Conservation (phyloP, 2,888 invertebrate species). For the Caenorhabditis sp. region DNA sequence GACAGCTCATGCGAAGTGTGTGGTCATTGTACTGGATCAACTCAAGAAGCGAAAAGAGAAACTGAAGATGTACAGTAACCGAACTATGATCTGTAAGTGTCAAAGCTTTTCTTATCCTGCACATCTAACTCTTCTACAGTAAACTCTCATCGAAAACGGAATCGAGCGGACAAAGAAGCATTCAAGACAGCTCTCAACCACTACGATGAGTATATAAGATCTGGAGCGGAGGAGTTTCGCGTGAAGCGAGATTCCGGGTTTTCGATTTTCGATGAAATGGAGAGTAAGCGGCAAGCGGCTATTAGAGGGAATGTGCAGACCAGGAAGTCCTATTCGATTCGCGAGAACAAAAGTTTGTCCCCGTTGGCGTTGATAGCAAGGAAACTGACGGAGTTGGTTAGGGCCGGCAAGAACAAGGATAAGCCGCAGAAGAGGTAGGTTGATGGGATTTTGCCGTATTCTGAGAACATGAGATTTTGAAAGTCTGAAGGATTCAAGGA, state of each 20-base stretch:
- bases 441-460: no score
- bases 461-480: no score
- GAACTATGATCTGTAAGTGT: constrained; percentile 32
- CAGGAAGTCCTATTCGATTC: constrained; percentile 39
- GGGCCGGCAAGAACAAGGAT: constrained; percentile 71
- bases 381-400: constrained; percentile 70
- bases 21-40: constrained; percentile 62
- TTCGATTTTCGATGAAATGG: constrained; percentile 43
- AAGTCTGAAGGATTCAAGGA: no score
- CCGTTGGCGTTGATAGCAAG: constrained; percentile 72
- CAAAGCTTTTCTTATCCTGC: no score
- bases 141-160: constrained; percentile 43
- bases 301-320: constrained; percentile 36
- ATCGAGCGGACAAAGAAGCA: not conserved
- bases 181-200: constrained; percentile 12
- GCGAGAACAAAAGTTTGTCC: constrained; percentile 41
- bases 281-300: constrained; percentile 38
- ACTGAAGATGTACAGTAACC: constrained; percentile 48
- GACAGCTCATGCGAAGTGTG: constrained; percentile 72
- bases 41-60: constrained; percentile 52
- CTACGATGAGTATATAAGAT: constrained; percentile 40
- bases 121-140: constrained; percentile 27
- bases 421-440: constrained; percentile 51
- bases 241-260: constrained; percentile 51
- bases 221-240: constrained; percentile 46